phyloP scores from a whole-genome alignment of 2,113 vertebrate genomes.

The Diadophis punctatus region DNA sequence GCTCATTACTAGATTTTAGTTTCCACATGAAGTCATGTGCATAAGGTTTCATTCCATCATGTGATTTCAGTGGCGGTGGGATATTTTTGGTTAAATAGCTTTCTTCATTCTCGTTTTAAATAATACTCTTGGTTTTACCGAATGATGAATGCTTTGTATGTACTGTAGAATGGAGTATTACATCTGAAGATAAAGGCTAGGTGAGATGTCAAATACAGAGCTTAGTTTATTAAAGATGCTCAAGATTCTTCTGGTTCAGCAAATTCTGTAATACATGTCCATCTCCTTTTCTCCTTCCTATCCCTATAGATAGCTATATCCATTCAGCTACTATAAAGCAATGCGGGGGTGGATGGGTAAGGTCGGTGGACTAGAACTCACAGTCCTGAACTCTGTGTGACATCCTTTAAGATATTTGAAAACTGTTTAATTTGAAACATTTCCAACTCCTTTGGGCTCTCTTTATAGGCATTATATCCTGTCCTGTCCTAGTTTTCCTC shows the following conservation, averaged over 20 bases:
- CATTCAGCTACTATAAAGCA: not conserved
- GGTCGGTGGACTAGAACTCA: not conserved
- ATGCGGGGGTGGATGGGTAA: not conserved
- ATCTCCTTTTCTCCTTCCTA: not conserved
- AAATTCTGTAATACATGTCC: not conserved
- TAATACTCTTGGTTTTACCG: not conserved
- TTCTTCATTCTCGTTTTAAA: not conserved
- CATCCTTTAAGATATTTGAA: not conserved
- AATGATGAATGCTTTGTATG: not conserved
- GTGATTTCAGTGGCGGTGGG: not conserved
- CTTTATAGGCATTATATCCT: not conserved
- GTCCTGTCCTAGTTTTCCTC: not conserved
- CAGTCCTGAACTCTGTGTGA: not conserved
- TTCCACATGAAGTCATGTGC: not conserved
- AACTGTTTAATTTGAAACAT: not conserved
- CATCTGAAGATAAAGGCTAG: accelerated
- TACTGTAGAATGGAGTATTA: not conserved
- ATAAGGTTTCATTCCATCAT: not conserved
- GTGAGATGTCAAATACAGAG: not conserved
- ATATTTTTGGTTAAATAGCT: not conserved
- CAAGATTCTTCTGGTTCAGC: not conserved
- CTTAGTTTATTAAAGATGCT: not conserved
- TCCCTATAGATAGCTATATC: too few relatives aligned
- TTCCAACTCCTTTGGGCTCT: not conserved
- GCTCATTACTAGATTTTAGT: not conserved